Evolutionary conservation across 1,140 invertebrate genomes (phyloP).

Genomic region (Thaumatotibia leucotreta): DNA sequence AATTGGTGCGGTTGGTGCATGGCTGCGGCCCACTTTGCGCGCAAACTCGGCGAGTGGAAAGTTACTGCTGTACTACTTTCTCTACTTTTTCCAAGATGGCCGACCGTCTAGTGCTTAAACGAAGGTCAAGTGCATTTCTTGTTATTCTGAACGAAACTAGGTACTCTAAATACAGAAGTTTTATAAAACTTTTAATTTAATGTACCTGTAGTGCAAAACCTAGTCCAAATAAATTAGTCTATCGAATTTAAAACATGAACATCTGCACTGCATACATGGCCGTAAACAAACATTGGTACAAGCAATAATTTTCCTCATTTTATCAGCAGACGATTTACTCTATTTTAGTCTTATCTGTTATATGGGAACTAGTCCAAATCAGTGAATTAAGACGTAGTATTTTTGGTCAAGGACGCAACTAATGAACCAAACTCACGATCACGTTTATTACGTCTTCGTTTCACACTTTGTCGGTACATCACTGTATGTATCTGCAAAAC

Average conservation of each 20-base stretch:
- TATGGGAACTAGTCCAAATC: not conserved
- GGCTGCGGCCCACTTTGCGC: slow-evolving; percentile 62
- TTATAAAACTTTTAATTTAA: not conserved
- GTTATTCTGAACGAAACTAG: slow-evolving; percentile 36
- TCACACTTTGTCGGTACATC: too few relatives aligned
- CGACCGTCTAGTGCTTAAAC: slow-evolving; percentile 15
- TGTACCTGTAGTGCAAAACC: not conserved
- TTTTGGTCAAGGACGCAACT: not conserved
- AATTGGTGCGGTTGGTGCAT: slow-evolving; percentile 17
- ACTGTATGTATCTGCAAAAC: too few relatives aligned
- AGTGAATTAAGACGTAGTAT: not conserved
- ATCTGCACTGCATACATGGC: too few relatives aligned
- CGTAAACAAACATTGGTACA: not conserved
- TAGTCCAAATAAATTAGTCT: not conserved
- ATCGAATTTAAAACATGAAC: not conserved
- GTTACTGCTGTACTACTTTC: slow-evolving; percentile 75
- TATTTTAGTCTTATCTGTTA: not conserved
- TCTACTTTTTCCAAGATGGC: slow-evolving; percentile 75
- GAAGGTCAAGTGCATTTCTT: slow-evolving; percentile 24
- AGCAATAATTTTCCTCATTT: not conserved
- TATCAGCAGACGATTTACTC: not conserved
- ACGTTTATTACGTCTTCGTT: too few relatives aligned
- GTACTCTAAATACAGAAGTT: not conserved
- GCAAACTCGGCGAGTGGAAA: slow-evolving; percentile 67
- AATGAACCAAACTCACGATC: not conserved